Conservation (phyloP, 2,113 vertebrate genomes). For the Phaethon lepturus region DNA sequence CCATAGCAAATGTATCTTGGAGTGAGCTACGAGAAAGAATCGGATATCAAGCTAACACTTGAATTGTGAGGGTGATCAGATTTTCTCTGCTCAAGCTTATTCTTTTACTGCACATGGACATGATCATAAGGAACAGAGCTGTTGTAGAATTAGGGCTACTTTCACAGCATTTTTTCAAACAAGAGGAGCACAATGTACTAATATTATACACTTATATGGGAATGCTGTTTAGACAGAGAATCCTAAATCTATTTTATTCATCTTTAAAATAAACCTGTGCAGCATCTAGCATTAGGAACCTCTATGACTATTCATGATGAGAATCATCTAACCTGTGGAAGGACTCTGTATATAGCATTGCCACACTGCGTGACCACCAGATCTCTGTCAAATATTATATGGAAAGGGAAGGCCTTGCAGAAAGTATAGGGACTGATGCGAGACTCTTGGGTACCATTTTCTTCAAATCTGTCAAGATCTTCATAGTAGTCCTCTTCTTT, state of each 20-base stretch:
- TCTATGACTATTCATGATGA: background rate
- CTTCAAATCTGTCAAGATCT: constrained; percentile 95
- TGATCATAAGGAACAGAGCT: background rate
- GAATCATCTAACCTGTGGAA: constrained; percentile 88
- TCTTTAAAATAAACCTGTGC: background rate
- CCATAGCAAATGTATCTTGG: background rate
- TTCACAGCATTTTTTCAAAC: background rate
- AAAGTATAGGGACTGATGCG: constrained; percentile 97
- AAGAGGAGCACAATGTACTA: background rate
- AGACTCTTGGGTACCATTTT: constrained; percentile 95
- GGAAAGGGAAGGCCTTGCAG: constrained; percentile 98
- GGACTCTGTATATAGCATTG: constrained; percentile 95
- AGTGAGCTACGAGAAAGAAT: background rate
- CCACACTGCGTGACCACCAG: constrained; percentile 96
- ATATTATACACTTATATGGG: background rate
- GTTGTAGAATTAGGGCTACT: background rate
- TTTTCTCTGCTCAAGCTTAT: background rate
- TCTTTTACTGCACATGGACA: background rate
- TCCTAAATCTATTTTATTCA: background rate
- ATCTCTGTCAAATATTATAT: constrained; percentile 96
- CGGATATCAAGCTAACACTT: background rate
- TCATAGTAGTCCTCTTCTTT: constrained; percentile 96
- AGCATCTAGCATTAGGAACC: background rate
- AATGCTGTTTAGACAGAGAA: background rate
- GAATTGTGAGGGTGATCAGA: background rate